phyloP scores from a whole-genome alignment of 2,797 vertebrate genomes.

The Clarias fuscus region DNA sequence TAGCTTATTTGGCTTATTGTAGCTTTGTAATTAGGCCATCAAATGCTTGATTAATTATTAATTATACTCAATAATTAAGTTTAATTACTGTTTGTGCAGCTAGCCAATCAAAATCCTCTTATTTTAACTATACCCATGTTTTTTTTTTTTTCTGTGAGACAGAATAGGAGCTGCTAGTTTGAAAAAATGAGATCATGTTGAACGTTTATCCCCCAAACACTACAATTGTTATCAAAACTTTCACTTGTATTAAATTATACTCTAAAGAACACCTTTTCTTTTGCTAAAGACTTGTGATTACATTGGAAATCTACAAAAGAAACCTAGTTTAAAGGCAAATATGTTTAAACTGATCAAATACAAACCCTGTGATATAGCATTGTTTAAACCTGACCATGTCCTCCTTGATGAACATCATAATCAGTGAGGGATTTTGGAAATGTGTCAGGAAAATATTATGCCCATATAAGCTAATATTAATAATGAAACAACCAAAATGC shows the following conservation, averaged over 20 bases:
- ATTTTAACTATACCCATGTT: neutral
- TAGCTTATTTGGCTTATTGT: no score
- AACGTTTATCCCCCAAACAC: neutral
- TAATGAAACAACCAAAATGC: neutral
- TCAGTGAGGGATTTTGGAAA: neutral
- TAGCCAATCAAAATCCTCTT: neutral
- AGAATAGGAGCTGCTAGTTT: neutral
- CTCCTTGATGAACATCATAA: slow-evolving; percentile 18
- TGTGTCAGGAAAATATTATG: neutral
- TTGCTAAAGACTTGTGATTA: neutral
- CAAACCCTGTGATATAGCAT: neutral
- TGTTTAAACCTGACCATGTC: neutral
- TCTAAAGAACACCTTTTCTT: neutral
- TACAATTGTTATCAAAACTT: neutral
- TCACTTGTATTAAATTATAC: neutral
- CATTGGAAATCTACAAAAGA: neutral
- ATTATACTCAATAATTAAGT: neutral
- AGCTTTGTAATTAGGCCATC: no score
- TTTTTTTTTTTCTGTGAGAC: neutral
- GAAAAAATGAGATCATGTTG: neutral
- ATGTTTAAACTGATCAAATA: neutral
- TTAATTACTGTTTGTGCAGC: neutral
- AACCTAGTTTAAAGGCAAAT: neutral
- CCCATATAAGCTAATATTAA: neutral
- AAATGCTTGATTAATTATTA: neutral